phyloP scores from a whole-genome alignment of 2,888 invertebrate genomes.

The Aquatica leii region DNA sequence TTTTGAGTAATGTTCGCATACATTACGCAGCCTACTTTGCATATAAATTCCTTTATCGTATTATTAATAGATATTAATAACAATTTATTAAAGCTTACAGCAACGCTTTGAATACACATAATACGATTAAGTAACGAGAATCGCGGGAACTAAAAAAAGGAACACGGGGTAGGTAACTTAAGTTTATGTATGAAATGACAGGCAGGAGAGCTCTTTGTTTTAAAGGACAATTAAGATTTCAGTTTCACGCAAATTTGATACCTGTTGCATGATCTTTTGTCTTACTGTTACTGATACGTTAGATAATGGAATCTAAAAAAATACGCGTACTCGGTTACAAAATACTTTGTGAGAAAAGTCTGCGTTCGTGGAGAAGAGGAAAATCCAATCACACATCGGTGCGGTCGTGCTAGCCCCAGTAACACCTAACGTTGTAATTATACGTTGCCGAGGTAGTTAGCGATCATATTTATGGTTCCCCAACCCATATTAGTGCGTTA shows the following conservation, averaged over 20 bases:
- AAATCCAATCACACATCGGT: slow-evolving; percentile 44
- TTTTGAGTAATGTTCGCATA: slow-evolving; percentile 8
- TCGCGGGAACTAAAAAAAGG: slow-evolving; percentile 28
- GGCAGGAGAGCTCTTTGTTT: slow-evolving; percentile 45
- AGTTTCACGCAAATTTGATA: slow-evolving; percentile 51
- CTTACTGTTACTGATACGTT: slow-evolving; percentile 46
- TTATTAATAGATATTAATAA: slow-evolving; percentile 22
- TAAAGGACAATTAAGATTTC: slow-evolving; percentile 49
- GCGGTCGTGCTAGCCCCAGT: slow-evolving; percentile 48
- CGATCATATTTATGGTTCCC: slow-evolving; percentile 52
- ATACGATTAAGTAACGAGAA: slow-evolving; percentile 16
- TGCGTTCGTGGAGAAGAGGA: slow-evolving; percentile 11
- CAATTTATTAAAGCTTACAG: slow-evolving; percentile 18
- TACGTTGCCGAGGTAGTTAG: slow-evolving; percentile 51
- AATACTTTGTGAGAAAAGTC: neutral
- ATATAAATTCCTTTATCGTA: slow-evolving; percentile 18
- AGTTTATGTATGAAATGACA: slow-evolving; percentile 46
- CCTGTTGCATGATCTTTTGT: slow-evolving; percentile 42
- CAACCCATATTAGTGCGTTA: slow-evolving; percentile 54
- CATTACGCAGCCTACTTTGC: slow-evolving; percentile 10
- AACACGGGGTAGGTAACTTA: slow-evolving; percentile 42
- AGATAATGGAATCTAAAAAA: slow-evolving; percentile 14
- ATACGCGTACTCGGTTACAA: slow-evolving; percentile 23
- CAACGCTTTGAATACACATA: neutral
- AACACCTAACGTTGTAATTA: slow-evolving; percentile 52